Percentiles rank a stretch among this genome's conserved stretches.
Evolutionary conservation across 2,113 vertebrate genomes (phyloP).

Genomic region (Glaucomys volans): DNA sequence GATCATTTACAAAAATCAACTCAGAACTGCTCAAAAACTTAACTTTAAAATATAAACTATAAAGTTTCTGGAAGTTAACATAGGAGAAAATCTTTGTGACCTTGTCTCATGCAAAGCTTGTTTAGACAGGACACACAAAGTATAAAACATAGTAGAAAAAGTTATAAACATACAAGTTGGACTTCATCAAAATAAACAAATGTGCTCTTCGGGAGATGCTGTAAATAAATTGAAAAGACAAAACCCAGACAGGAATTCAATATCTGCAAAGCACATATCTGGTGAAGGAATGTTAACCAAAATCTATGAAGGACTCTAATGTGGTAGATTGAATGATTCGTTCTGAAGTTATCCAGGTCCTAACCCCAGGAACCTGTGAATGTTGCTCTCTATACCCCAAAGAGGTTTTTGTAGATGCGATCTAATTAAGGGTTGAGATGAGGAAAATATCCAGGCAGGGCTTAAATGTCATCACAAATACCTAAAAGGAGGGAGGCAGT

Average conservation of each 20-base stretch:
- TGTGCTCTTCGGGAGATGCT: not conserved
- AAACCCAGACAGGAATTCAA: not conserved
- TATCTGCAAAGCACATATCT: not conserved
- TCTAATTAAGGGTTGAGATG: not conserved
- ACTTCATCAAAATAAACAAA: slow-evolving; percentile 36
- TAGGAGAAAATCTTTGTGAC: not conserved
- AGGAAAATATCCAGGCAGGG: not conserved
- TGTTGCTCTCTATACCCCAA: not conserved
- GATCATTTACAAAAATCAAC: slow-evolving; percentile 11
- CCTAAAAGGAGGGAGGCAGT: not conserved
- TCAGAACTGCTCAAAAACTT: not conserved
- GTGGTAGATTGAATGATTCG: not conserved
- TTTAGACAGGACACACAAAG: slow-evolving; percentile 7
- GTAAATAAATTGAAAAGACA: slow-evolving; percentile 22
- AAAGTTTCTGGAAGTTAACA: not conserved
- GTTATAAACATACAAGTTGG: not conserved
- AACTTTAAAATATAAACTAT: not conserved
- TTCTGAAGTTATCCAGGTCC: not conserved
- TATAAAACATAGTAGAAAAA: not conserved
- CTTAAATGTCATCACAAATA: not conserved
- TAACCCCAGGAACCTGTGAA: not conserved
- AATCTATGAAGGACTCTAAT: not conserved
- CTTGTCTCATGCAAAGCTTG: not conserved
- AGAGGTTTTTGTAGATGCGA: not conserved
- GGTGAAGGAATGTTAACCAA: not conserved